Evolutionary conservation across 2,113 vertebrate species (phyloP).

Genomic region (Andinoacara biseriatus): DNA sequence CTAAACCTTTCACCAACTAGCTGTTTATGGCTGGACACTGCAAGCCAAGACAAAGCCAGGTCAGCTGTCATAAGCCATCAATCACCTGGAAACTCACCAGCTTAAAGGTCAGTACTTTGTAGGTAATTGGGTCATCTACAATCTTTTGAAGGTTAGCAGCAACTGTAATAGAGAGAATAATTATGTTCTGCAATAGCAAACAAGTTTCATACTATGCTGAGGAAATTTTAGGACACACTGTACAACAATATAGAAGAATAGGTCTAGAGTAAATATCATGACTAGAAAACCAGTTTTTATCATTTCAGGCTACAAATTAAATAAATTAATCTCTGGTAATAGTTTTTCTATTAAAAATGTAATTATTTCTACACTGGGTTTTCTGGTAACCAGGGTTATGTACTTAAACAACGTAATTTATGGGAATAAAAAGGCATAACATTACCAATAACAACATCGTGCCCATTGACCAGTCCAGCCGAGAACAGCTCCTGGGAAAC

Average conservation of each 20-base stretch:
- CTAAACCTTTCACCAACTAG: slow-evolving; percentile 24
- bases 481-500: slow-evolving; percentile 99
- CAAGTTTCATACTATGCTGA: background rate
- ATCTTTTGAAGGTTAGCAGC: slow-evolving; percentile 99
- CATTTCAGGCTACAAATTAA: background rate
- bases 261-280: background rate
- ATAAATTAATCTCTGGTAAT: background rate
- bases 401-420: background rate
- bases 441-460: slow-evolving; percentile 96
- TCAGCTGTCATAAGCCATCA: slow-evolving; percentile 21
- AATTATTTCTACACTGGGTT: background rate
- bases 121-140: slow-evolving; percentile 95
- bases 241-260: background rate
- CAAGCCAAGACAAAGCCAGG: background rate
- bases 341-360: background rate
- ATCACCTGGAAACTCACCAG: slow-evolving; percentile 87
- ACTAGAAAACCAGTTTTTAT: background rate
- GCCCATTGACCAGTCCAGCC: slow-evolving; percentile 94
- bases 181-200: background rate
- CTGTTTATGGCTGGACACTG: slow-evolving; percentile 1
- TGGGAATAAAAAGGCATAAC: slow-evolving; percentile 1
- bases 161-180: slow-evolving; percentile 81
- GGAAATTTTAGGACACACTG: background rate
- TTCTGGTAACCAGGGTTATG: background rate
- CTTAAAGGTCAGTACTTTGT: slow-evolving; percentile 98